A percentile compares a stretch with the other conserved stretches of the same genome.
phyloP scores from a whole-genome alignment of 2,113 vertebrate genomes.

The Oryzias celebensis region DNA sequence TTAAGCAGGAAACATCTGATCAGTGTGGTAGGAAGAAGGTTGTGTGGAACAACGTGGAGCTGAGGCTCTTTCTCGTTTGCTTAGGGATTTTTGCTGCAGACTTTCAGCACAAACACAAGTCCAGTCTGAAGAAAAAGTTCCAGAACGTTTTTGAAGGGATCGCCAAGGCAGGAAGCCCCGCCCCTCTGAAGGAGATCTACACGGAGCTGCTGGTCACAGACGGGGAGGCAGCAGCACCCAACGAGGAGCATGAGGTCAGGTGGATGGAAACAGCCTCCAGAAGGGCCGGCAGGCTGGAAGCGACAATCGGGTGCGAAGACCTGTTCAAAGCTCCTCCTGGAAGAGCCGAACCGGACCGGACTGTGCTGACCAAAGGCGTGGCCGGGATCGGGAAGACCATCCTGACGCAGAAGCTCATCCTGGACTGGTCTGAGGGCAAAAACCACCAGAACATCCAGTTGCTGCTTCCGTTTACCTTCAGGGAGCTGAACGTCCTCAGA shows the following conservation, averaged over 20 bases:
- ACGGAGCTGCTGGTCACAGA: background rate
- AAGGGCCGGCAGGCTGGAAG: background rate
- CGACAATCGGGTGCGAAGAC: background rate
- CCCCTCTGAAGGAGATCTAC: constrained; percentile 8
- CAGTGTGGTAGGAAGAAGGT: too few species aligned
- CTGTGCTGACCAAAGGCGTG: background rate
- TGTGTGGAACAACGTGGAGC: too few species aligned
- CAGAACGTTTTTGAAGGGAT: constrained; percentile 17
- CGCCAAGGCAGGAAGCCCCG: constrained; percentile 3
- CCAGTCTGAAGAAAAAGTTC: background rate
- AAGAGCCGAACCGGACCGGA: background rate
- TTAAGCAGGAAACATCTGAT: too few species aligned
- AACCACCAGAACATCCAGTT: background rate
- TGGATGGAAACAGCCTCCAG: background rate
- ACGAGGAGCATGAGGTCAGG: constrained; percentile 1
- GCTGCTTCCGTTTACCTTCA: background rate
- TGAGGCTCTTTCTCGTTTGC: background rate
- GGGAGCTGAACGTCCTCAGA: background rate
- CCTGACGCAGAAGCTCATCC: constrained; percentile 5
- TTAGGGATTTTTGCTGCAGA: background rate
- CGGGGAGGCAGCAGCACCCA: background rate
- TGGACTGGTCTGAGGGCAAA: constrained; percentile 8
- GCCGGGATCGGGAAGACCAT: background rate
- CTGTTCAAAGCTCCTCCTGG: background rate
- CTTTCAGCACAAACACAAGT: background rate